These are phyloP conservation scores for Uloborus plumipes DNA, from an alignment of 2,888 invertebrate species.

Conservation along the genomic window DNA sequence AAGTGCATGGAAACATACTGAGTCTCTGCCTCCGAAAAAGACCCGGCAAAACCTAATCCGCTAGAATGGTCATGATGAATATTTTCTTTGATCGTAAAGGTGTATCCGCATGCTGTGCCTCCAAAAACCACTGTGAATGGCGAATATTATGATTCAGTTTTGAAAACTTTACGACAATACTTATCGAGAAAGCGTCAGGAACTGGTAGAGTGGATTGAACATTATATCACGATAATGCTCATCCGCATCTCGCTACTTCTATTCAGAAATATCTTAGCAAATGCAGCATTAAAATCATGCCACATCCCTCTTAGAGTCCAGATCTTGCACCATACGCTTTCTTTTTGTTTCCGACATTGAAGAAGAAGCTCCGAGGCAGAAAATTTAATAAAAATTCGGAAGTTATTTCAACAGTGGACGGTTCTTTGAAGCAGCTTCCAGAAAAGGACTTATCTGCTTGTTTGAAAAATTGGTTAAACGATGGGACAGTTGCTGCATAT, in stretches of 20 bases:
- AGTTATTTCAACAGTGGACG: constrained; percentile 5
- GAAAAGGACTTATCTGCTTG: background rate
- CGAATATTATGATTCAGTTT: constrained; percentile 1
- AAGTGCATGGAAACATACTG: constrained; percentile 4
- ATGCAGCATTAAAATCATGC: constrained; percentile 11
- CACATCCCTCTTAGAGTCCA: constrained; percentile 12
- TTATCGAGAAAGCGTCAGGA: constrained; percentile 5
- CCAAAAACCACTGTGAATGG: constrained; percentile 5
- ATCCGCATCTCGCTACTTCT: constrained; percentile 3
- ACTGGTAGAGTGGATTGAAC: constrained; percentile 1
- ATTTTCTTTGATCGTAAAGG: background rate
- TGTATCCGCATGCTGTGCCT: constrained; percentile 1
- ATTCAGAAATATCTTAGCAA: constrained; percentile 15
- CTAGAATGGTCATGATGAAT: constrained; percentile 5
- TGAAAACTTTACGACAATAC: constrained; percentile 1
- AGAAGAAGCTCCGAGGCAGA: constrained; percentile 11
- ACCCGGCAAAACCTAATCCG: background rate
- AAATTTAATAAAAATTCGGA: constrained; percentile 12
- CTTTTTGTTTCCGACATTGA: constrained; percentile 9
- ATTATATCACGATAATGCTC: constrained; percentile 2
- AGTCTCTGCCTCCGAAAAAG: constrained; percentile 1
- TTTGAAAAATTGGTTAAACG: constrained; percentile 12
- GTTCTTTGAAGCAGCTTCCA: constrained; percentile 10
- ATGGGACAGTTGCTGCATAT: constrained; percentile 16
- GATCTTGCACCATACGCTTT: background rate